Base-by-base conservation (phyloP, 1,140 invertebrate genomes). In the Araneus ventricosus region DNA sequence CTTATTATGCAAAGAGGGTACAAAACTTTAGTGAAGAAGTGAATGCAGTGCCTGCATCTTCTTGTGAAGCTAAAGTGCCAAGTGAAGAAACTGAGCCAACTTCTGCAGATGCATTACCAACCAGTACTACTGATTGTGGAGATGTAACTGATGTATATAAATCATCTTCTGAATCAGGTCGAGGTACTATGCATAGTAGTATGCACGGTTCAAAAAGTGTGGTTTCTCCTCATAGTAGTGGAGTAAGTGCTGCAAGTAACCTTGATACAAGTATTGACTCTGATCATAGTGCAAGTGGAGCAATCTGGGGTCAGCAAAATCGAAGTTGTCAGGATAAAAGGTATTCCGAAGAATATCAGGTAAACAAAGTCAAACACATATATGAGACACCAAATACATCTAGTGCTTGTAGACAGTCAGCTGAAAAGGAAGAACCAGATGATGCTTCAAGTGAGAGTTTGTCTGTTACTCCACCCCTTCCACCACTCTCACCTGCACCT, bases 391-490 rank as follows among this genome's bases (percentile, higher is more conserved):
- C 92, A 67, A 89, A 63, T 93, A 37, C 86, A 39, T 63, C 92
- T 41, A 14, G 75, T 34, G 34, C 34, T 27, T 82, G 92, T 67
- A 88, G 87, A 34, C 70, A 88, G 34, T 8, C 37, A 39, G 17
- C 4, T 63, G 94, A 88, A 22, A 85, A 91, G n/a, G 88, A 85
- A 52, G 93, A 87, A 34, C 87, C 84, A 63, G 89, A 94, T 94
- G 94, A 94, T 86, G 96, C 96, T 2, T 94, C 97, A 14, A 97
- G 96, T 94, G 97, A 96, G 95, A 97, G 96, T 95, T 96, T 96
- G 93, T 97, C 97, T 6, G 96, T 97, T 93, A 97, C 97, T 0
- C 97, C 97, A 2, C 97, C 97, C 5, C 95, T 98, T 67, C 97
- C 97, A 14, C 97, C 97, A 10, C 95, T 97, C 5, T 97, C 97